A percentile compares a stretch with the other conserved stretches of the same genome.
Conservation (phyloP, 2,797 vertebrate genomes). For the Protosalanx chinensis region DNA sequence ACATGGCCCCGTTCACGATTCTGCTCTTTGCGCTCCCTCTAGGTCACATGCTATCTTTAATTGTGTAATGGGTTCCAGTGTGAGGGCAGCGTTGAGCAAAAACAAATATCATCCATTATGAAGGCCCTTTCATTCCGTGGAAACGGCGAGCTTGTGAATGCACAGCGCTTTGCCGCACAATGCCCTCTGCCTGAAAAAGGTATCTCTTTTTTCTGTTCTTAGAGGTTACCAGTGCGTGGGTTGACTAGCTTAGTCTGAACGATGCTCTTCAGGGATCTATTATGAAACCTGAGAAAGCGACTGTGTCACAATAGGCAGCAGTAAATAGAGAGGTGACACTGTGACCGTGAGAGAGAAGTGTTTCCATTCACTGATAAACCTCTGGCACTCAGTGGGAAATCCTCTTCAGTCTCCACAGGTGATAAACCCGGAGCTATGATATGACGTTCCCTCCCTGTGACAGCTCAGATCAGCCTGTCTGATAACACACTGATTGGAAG, state of each 20-base stretch:
- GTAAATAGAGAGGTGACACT: slow-evolving; percentile 28
- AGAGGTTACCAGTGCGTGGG: slow-evolving; percentile 30
- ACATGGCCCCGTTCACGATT: not conserved
- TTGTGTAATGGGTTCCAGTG: not conserved
- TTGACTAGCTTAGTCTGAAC: slow-evolving; percentile 29
- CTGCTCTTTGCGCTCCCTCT: slow-evolving; percentile 15
- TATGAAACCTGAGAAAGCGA: slow-evolving; percentile 28
- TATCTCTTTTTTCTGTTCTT: slow-evolving; percentile 3
- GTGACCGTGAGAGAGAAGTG: slow-evolving; percentile 34
- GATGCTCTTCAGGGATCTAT: slow-evolving; percentile 41
- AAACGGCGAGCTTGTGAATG: not conserved
- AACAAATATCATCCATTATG: not conserved
- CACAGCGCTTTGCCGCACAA: slow-evolving; percentile 8
- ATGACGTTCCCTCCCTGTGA: slow-evolving; percentile 17
- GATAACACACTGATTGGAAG: not conserved
- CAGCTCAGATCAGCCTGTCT: slow-evolving; percentile 22
- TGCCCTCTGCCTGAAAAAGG: not conserved
- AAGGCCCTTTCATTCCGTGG: not conserved
- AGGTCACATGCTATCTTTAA: not conserved
- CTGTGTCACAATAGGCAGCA: slow-evolving; percentile 33
- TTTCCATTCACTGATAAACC: slow-evolving; percentile 35
- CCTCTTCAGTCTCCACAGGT: slow-evolving; percentile 6
- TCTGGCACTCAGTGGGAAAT: slow-evolving; percentile 26
- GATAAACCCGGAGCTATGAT: slow-evolving; percentile 19
- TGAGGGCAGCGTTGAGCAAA: not conserved